phyloP scores from a whole-genome alignment of 2,797 vertebrate genomes.

The Hafferia zeledoni region DNA sequence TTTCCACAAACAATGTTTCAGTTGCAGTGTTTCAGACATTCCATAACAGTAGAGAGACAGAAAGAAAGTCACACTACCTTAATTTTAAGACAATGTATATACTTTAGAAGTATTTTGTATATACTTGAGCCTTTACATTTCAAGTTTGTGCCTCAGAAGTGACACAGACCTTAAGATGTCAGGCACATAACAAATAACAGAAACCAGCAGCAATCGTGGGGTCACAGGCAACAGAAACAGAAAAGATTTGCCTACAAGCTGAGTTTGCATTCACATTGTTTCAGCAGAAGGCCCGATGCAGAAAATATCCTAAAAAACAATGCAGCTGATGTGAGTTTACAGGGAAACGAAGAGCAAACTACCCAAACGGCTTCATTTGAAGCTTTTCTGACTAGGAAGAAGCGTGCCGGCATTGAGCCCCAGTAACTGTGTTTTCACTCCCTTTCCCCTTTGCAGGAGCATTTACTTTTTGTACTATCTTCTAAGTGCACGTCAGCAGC shows the following conservation, averaged over 20 bases:
- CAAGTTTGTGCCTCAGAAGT: not conserved
- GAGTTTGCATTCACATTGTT: not conserved
- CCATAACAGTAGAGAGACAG: not conserved
- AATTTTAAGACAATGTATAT: not conserved
- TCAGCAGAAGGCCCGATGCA: not conserved
- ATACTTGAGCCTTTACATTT: not conserved
- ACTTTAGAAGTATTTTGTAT: not conserved
- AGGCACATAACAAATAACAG: not conserved
- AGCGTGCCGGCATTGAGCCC: accelerated
- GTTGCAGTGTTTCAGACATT: not conserved
- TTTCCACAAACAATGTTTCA: not conserved
- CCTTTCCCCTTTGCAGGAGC: not conserved
- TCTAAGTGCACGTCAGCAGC: not conserved
- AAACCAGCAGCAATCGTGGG: not conserved
- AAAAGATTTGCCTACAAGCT: not conserved
- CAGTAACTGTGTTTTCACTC: not conserved
- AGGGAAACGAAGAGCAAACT: not conserved
- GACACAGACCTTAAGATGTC: not conserved
- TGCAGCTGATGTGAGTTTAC: not conserved
- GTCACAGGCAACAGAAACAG: not conserved
- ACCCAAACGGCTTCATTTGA: not conserved
- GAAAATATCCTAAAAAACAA: not conserved
- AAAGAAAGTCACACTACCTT: not conserved
- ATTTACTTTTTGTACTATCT: not conserved
- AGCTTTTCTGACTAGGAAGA: not conserved